Conservation (phyloP, 2,888 invertebrate genomes). For the Acholoe squamosa region DNA sequence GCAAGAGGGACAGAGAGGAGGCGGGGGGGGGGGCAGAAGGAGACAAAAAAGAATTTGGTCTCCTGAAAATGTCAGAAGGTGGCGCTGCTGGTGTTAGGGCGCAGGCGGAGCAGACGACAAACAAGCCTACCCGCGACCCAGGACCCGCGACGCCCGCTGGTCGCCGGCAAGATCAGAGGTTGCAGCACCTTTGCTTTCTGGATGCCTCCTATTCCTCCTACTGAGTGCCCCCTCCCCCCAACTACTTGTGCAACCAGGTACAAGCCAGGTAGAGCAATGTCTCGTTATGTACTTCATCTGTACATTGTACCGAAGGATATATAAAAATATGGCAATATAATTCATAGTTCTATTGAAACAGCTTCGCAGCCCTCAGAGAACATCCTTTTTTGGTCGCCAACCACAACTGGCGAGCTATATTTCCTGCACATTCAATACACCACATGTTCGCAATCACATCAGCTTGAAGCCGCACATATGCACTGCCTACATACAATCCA, state of each 20-base stretch:
- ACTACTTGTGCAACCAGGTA: too few relatives aligned
- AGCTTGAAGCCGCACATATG: too few relatives aligned
- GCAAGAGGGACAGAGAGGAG: neutral
- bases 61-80: conserved; percentile 21
- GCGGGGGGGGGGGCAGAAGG: neutral
- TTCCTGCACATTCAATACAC: too few relatives aligned
- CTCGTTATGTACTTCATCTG: too few relatives aligned
- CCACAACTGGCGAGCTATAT: too few relatives aligned
- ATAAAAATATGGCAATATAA: too few relatives aligned
- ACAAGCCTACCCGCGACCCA: neutral
- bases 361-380: too few relatives aligned
- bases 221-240: neutral
- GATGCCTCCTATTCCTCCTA: neutral
- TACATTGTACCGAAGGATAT: too few relatives aligned
- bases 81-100: conserved; percentile 25
- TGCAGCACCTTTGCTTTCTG: neutral
- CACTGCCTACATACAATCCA: too few relatives aligned
- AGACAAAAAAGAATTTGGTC: neutral
- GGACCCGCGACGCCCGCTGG: neutral
- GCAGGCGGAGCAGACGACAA: neutral
- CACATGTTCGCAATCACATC: too few relatives aligned
- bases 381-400: too few relatives aligned
- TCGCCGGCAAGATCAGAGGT: neutral
- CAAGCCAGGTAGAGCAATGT: neutral
- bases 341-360: too few relatives aligned